Percentiles rank a stretch among this genome's conserved stretches.
phyloP scores from a whole-genome alignment of 2,113 vertebrate species.

The Pseudorectes ferrugineus region DNA sequence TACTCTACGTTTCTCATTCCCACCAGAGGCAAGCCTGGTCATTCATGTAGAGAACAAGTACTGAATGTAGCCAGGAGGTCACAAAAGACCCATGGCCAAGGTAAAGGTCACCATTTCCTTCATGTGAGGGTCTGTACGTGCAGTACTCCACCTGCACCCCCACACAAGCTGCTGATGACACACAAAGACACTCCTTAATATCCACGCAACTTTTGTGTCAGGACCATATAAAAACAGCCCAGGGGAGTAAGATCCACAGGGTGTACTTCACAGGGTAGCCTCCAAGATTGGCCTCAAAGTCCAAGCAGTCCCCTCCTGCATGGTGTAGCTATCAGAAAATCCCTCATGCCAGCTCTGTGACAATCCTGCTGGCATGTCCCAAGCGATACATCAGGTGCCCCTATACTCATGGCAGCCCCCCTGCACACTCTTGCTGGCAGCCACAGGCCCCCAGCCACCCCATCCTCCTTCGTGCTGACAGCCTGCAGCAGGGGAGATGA shows the following conservation, averaged over 20 bases:
- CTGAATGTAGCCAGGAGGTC: not conserved
- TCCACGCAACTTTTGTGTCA: no score
- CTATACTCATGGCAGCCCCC: not conserved
- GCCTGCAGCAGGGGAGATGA: not conserved
- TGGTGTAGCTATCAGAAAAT: not conserved
- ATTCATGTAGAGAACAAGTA: not conserved
- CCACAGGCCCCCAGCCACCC: not conserved
- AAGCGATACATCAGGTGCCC: not conserved
- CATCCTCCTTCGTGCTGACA: not conserved
- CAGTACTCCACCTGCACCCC: not conserved
- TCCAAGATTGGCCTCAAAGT: not conserved
- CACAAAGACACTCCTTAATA: not conserved
- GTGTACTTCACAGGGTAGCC: not conserved
- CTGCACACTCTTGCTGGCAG: not conserved
- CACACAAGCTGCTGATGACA: accelerated
- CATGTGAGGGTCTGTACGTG: not conserved
- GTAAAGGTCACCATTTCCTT: not conserved
- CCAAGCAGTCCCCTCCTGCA: not conserved
- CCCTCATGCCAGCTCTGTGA: not conserved
- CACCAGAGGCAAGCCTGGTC: not conserved
- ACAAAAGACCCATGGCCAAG: not conserved
- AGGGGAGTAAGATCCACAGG: not conserved
- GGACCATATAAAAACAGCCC: not conserved
- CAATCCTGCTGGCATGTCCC: not conserved
- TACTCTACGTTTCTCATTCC: accelerated